Percentiles rank a stretch among this genome's conserved stretches.
These are phyloP conservation scores for Caenorhabditis brenneri DNA, from an alignment of 1,140 invertebrate species.

Conservation along the genomic window DNA sequence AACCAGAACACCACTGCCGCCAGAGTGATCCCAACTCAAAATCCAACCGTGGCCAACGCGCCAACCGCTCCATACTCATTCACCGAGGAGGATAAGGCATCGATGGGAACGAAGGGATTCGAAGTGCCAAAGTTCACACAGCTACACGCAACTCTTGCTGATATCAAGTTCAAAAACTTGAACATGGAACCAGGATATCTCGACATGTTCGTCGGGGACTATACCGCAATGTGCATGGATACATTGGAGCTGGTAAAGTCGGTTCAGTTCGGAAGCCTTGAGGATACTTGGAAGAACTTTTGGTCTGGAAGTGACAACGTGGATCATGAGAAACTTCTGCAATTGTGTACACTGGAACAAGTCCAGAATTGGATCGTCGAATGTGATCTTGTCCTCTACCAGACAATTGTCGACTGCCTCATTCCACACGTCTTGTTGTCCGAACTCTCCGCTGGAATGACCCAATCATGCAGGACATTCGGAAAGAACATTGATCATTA, in stretches of 20 bases:
- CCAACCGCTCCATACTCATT: neutral
- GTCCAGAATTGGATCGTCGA: constrained; percentile 79
- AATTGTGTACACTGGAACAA: constrained; percentile 75
- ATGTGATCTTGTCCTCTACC: constrained; percentile 92
- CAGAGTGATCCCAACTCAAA: neutral
- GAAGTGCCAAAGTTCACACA: no score
- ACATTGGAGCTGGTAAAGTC: constrained; percentile 45
- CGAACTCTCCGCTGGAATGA: constrained; percentile 29
- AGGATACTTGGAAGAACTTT: constrained; percentile 51
- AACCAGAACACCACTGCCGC: neutral
- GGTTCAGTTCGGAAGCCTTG: constrained; percentile 40
- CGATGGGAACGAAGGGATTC: no score
- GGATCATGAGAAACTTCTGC: constrained; percentile 75
- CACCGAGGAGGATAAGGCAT: neutral
- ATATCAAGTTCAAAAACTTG: no score
- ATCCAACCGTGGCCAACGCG: no score
- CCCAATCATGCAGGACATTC: constrained; percentile 84
- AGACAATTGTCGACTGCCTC: constrained; percentile 80
- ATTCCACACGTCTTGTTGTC: constrained; percentile 46
- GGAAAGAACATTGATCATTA: constrained; percentile 87
- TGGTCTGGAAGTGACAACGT: constrained; percentile 57
- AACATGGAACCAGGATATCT: no score
- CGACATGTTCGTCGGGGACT: neutral
- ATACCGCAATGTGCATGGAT: constrained; percentile 35
- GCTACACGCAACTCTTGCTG: no score